These are phyloP conservation scores for Trematomus loennbergii DNA, from an alignment of 2,113 vertebrate genomes.

Conservation along the genomic window DNA sequence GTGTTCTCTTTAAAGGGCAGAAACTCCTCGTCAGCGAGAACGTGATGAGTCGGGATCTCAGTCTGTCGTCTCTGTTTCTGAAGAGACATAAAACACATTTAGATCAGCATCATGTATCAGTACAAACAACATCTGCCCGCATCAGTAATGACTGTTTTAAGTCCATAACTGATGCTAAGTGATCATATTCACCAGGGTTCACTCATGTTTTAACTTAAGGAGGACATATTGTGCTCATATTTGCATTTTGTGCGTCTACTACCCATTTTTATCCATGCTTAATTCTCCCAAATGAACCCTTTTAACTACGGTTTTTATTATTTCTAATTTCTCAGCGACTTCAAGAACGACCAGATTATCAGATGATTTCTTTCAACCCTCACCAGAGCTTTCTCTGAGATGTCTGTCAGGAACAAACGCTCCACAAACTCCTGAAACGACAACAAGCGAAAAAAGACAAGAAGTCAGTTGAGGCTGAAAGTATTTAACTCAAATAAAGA, in stretches of 20 bases:
- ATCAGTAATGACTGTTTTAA: neutral
- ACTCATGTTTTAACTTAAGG: neutral
- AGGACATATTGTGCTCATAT: too few species aligned
- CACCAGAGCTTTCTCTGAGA: constrained; percentile 90
- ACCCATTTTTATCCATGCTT: too few species aligned
- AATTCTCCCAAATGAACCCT: too few species aligned
- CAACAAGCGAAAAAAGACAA: constrained; percentile 31
- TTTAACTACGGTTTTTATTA: too few species aligned
- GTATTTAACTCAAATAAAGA: neutral
- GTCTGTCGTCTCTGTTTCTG: constrained; percentile 84
- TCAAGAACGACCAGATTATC: too few species aligned
- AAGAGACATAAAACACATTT: neutral
- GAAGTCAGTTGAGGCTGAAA: neutral
- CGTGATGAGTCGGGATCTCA: constrained; percentile 85
- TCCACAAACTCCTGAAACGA: constrained; percentile 89
- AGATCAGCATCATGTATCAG: neutral
- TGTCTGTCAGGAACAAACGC: constrained; percentile 88
- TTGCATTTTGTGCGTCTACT: too few species aligned
- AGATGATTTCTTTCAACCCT: constrained; percentile 44
- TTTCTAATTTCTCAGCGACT: too few species aligned
- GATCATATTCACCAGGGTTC: neutral
- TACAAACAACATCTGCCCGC: neutral
- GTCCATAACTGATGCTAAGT: neutral
- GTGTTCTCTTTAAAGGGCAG: constrained; percentile 94
- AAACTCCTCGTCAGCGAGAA: constrained; percentile 95